Evolutionary conservation across 2,113 vertebrate species (phyloP), one percentile per base, ranked within the genome.

Genomic region (Misgurnus anguillicaudatus): DNA sequence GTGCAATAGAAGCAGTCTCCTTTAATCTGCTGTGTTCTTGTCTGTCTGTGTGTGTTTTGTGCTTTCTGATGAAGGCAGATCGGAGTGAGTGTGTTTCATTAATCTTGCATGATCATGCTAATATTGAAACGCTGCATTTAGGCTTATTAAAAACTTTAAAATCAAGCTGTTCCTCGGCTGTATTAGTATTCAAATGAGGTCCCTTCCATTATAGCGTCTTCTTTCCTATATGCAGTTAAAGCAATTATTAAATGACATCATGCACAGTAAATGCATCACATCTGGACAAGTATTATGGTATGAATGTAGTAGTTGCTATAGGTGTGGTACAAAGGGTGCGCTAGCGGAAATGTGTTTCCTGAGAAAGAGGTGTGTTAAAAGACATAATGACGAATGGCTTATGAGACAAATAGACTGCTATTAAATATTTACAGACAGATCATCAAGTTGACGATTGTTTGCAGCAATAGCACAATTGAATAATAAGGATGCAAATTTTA

Each of bases 1-100:
- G 72, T 75, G 77, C 82, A 88, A 14, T 70, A 41, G 58, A 71
- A 58, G 67, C 38, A 16, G 39, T 21, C 47, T 58, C 16, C 38
- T 71, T 76, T 71, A 75, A 61, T 75, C 65, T 63, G 9, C 31
- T 41, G 14, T 66, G 36, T 72, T 39, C 6, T 19, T 41, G 42
- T 55, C 41, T 68, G 24, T 53, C 2, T 75, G 13, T 58, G 75
- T 76, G 21, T 24, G 24, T 75, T 57, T 8, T 11, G 73, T 24
- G 71, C 36, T 48, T 67, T 48, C 39, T 45, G 14, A 71, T 57
- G 47, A 57, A 73, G 19, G 16, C 51, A 55, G 9, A 9, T 11
- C 17, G 13, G 47, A 69, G 47, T 36, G 45, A 2, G 21, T 53
- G 67, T 9, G 48, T 38, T 70, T 70, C 67, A 55, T 70, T 53